phyloP scores from a whole-genome alignment of 2,797 vertebrate species.

The Oreochromis grahami region DNA sequence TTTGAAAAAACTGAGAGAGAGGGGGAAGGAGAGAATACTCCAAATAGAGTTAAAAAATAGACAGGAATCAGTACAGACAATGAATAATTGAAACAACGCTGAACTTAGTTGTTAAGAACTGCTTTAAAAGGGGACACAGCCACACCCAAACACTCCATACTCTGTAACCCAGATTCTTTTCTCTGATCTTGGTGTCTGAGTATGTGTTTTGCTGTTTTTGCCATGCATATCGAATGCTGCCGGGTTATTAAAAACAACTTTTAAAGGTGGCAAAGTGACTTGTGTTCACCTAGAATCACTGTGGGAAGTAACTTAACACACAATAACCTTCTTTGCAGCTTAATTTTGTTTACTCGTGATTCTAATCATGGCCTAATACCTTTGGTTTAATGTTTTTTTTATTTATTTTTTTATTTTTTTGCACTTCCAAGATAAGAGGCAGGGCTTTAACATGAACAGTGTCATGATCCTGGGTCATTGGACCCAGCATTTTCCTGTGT shows the following conservation, averaged over 20 bases:
- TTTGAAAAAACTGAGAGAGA: neutral
- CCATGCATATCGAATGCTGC: neutral
- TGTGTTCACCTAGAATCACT: neutral
- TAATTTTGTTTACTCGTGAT: neutral
- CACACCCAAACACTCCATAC: neutral
- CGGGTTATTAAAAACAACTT: neutral
- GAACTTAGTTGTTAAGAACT: neutral
- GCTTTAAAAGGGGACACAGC: conserved; percentile 4
- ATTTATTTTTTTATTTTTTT: neutral
- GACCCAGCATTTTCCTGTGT: neutral
- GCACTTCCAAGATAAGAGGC: neutral
- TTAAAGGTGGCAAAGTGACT: neutral
- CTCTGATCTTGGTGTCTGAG: conserved; percentile 12
- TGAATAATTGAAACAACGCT: conserved; percentile 30
- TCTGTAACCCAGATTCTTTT: conserved; percentile 17
- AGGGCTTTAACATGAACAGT: neutral
- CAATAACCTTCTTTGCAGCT: neutral
- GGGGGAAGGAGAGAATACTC: neutral
- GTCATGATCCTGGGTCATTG: neutral
- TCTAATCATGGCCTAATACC: neutral
- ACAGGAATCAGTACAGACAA: neutral
- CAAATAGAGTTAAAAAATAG: neutral
- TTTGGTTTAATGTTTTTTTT: neutral
- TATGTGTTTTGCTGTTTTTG: conserved; percentile 11
- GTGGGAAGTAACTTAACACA: neutral